Base-by-base conservation (phyloP, 2,113 vertebrate species). In the Brienomyrus brachyistius region DNA sequence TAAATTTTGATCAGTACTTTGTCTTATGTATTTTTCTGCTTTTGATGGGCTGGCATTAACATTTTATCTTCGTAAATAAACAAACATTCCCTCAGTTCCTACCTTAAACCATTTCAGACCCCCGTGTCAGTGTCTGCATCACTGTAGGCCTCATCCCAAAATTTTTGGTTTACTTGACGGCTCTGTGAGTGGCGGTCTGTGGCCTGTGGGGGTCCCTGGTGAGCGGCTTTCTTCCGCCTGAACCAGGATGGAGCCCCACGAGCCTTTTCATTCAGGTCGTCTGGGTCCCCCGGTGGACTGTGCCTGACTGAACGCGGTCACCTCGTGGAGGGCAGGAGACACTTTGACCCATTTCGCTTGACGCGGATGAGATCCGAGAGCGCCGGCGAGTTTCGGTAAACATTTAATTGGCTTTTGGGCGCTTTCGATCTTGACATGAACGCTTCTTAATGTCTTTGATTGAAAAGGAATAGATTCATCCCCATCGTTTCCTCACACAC, bases 331-430 rank as follows among this genome's bases (percentile, higher is more conserved):
- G 43, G 40, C 15, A 5, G 5, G 48, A 86, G 84, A 31, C n/a
- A 5, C n/a, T 43, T 82, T 74, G 62, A 88, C 88, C 62, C 62
- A 48, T 56, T 87, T 56, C 31, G 15, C 8, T 56, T 21, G 51
- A 27, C 17, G n/a, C 0, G 51, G 82, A 10, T 11, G 9, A 6
- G 51, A 54, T 21, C 85, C 56, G 31, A 56, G 47, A 31, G 21
- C 2, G 7, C 23, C 0, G 88, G 59, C n/a, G 3, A 17, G 48
- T 77, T 51, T 51, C 48, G 17, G 13, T 35, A 88, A 77, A n/a
- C 15, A n/a, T 52, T 88, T 88, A 77, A 88, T 77, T 77, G 88
- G 66, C 45, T 77, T 88, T 50, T 50, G 85, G 43, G 23, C 4
- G 1, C 5, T 47, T 74, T 88, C 62, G 4, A 48, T 70, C 47